Conservation (phyloP, 2,888 invertebrate species). For the Andrena minutula region DNA sequence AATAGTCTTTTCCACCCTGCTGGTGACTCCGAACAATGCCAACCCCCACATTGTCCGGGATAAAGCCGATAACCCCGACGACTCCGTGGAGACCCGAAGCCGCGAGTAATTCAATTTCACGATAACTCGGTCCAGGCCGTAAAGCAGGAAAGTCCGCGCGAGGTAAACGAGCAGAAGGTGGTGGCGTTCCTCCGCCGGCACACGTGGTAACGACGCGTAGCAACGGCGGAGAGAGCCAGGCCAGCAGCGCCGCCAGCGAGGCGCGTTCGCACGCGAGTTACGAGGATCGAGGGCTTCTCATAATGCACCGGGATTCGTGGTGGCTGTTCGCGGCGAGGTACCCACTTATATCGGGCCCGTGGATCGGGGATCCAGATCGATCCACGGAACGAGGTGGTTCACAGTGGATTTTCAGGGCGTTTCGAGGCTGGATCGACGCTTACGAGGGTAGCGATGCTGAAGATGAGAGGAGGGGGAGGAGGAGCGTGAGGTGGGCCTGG, state of each 20-base stretch:
- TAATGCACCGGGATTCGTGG: constrained; percentile 50
- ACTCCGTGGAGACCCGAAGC: background rate
- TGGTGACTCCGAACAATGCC: too few species aligned
- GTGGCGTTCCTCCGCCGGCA: background rate
- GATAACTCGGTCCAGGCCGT: background rate
- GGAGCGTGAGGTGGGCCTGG: constrained; percentile 61
- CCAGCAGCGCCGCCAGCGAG: constrained; percentile 51
- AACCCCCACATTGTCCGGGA: background rate
- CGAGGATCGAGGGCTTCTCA: constrained; percentile 39
- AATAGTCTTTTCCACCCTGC: too few species aligned
- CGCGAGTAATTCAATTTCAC: constrained; percentile 38
- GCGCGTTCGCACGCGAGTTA: constrained; percentile 63
- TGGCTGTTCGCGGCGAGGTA: constrained; percentile 3
- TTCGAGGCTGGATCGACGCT: constrained; percentile 56
- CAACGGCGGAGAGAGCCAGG: constrained; percentile 15
- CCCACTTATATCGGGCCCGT: constrained; percentile 37
- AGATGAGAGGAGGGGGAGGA: constrained; percentile 24
- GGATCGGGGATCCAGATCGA: constrained; percentile 57
- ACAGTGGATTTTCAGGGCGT: constrained; percentile 72
- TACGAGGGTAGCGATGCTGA: constrained; percentile 58
- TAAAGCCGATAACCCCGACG: constrained; percentile 5
- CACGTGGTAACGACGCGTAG: constrained; percentile 26
- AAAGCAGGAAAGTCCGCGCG: constrained; percentile 14
- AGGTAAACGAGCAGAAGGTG: background rate
- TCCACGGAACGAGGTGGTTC: constrained; percentile 55